These are phyloP conservation scores for Drosophila bocki DNA, from an alignment of 1,140 invertebrate species.

Conservation along the genomic window DNA sequence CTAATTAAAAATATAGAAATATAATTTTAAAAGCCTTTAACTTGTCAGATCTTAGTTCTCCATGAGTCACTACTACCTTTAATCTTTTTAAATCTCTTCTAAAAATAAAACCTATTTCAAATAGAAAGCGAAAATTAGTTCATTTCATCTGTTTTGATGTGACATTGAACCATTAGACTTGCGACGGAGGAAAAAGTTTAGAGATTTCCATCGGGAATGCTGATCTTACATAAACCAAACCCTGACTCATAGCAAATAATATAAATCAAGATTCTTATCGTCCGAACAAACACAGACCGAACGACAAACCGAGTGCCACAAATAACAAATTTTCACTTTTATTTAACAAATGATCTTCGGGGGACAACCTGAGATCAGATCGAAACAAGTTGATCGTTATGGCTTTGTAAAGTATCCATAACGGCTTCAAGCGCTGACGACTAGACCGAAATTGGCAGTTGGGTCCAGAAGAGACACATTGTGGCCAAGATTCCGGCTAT, in stretches of 20 bases:
- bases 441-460: conserved; percentile 63
- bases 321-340: conserved; percentile 76
- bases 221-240: conserved; percentile 36
- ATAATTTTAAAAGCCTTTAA: not conserved
- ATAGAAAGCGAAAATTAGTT: conserved; percentile 8
- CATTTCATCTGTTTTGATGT: not conserved
- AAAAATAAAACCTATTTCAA: not conserved
- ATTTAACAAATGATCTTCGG: conserved; percentile 65
- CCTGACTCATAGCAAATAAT: conserved; percentile 10
- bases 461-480: not conserved
- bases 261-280: conserved; percentile 71
- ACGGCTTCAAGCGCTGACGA: conserved; percentile 49
- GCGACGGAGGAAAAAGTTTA: conserved; percentile 4
- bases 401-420: conserved; percentile 50
- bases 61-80: too few species aligned
- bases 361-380: conserved; percentile 14
- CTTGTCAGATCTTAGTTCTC: not conserved
- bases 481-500: conserved; percentile 35
- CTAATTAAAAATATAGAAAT: not conserved
- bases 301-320: conserved; percentile 48
- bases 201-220: conserved; percentile 9
- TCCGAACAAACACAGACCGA: conserved; percentile 8
- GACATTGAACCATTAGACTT: conserved; percentile 14
- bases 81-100: not conserved
- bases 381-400: conserved; percentile 39